phyloP scores from a whole-genome alignment of 2,797 vertebrate genomes.

The Hemibagrus guttatus region DNA sequence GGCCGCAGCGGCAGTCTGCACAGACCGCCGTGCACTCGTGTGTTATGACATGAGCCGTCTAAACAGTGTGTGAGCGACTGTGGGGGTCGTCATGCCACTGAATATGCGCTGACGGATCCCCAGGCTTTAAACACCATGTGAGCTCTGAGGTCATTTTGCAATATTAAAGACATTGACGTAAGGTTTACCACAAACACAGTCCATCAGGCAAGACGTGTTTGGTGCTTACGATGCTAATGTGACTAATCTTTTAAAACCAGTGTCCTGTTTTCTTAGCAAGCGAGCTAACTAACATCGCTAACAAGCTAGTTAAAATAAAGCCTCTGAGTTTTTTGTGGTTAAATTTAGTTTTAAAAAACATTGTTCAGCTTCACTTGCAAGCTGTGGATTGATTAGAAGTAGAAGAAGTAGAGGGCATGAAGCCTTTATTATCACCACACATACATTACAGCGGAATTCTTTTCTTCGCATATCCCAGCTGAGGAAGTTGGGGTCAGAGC shows the following conservation, averaged over 20 bases:
- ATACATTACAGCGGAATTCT: no score
- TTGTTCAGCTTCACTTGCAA: neutral
- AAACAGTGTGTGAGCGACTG: slow-evolving; percentile 58
- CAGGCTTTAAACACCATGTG: neutral
- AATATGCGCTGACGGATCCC: slow-evolving; percentile 50
- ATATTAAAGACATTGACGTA: neutral
- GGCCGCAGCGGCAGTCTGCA: slow-evolving; percentile 44
- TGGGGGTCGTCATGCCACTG: slow-evolving; percentile 68
- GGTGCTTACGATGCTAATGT: neutral
- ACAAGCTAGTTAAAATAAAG: neutral
- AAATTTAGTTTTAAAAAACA: neutral
- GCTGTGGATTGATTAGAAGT: no score
- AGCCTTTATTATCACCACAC: no score
- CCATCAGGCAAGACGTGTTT: neutral
- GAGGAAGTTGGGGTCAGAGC: no score
- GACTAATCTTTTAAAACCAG: neutral
- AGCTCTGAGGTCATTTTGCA: neutral
- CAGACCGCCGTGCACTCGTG: slow-evolving; percentile 63
- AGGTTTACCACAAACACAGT: neutral
- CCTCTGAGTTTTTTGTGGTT: neutral
- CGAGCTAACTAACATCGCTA: neutral
- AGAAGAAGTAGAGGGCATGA: no score
- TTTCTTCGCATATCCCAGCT: no score
- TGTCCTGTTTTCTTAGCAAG: neutral
- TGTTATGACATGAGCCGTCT: slow-evolving; percentile 70